These are phyloP conservation scores for Endotricha flammealis DNA, from an alignment of 2,888 invertebrate genomes.

Conservation along the genomic window DNA sequence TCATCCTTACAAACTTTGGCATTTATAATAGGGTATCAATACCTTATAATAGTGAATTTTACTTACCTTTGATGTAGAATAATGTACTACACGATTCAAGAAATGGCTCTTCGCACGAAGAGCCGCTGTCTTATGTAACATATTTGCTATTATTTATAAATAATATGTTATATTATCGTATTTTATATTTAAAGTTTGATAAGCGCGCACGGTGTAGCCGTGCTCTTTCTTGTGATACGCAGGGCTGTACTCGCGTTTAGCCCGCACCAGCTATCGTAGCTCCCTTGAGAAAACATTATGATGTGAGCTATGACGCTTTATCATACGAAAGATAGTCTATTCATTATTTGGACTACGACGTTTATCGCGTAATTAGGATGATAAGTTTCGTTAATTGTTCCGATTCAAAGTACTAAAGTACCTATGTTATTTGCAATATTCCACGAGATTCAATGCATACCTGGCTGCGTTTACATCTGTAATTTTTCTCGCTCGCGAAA, in stretches of 20 bases:
- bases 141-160: conserved; percentile 26
- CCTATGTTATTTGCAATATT: no score
- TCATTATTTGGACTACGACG: conserved; percentile 19
- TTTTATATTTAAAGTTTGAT: neutral
- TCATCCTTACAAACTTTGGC: no score
- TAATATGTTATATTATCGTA: conserved; percentile 23
- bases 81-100: conserved; percentile 46
- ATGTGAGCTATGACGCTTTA: conserved; percentile 31
- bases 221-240: conserved; percentile 19
- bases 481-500: no score
- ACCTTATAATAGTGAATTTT: conserved; percentile 8
- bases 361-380: no score
- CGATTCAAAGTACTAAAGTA: no score
- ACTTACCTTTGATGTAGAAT: conserved; percentile 56
- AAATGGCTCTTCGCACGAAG: conserved; percentile 45
- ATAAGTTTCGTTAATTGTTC: no score
- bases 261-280: conserved; percentile 28
- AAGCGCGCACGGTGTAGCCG: conserved; percentile 12
- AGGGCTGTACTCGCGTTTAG: conserved; percentile 3
- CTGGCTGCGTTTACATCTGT: no score
- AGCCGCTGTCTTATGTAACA: conserved; percentile 56
- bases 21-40: no score
- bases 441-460: no score
- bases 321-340: conserved; percentile 34
- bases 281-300: conserved; percentile 43